phyloP scores from a whole-genome alignment of 2,888 invertebrate genomes.

The Campoplex nolae region DNA sequence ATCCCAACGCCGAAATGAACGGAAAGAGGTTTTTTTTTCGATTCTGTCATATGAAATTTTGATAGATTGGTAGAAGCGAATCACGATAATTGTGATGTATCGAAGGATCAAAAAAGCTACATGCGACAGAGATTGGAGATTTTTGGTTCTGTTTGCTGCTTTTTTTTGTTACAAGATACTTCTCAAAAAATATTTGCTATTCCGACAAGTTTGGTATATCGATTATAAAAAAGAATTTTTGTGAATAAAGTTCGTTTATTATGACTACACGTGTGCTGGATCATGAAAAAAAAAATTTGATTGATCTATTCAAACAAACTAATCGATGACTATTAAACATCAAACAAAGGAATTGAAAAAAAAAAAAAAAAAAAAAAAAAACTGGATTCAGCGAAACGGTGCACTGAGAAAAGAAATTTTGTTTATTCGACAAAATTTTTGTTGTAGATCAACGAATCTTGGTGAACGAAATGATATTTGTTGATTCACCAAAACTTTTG shows the following conservation, averaged over 20 bases:
- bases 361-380: background rate
- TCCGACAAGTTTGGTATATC: background rate
- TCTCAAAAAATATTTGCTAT: background rate
- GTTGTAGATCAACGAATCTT: no score
- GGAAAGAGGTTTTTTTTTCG: background rate
- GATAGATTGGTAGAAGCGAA: slow-evolving; percentile 31
- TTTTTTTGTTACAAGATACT: background rate
- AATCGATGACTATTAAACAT: background rate
- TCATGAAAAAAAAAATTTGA: no score
- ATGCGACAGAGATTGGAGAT: background rate
- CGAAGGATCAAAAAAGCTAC: slow-evolving; percentile 8
- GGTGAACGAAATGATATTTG: no score
- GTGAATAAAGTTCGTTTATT: background rate
- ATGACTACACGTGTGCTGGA: background rate
- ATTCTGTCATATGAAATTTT: slow-evolving; percentile 35
- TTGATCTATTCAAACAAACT: no score
- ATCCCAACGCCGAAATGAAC: background rate
- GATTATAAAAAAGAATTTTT: background rate
- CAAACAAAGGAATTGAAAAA: background rate
- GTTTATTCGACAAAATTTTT: no score
- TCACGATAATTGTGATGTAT: slow-evolving; percentile 49
- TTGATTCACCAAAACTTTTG: no score
- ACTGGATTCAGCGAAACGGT: background rate
- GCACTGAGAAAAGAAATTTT: no score
- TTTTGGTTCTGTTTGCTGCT: background rate